phyloP scores from a whole-genome alignment of 2,888 invertebrate genomes.

The Drosophila antonietae region DNA sequence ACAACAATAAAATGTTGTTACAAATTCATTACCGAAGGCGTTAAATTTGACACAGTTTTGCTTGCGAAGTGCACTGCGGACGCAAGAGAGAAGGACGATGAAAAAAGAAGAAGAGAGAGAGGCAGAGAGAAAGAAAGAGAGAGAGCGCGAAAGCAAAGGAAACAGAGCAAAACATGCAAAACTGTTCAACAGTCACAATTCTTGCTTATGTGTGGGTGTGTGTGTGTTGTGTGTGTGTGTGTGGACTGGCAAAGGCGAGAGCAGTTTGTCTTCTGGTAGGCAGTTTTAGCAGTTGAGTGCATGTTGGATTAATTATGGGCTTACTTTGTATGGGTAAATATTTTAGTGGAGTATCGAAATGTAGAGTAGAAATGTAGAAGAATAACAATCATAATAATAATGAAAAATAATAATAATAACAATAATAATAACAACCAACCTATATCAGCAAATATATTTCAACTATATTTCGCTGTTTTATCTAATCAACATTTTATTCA shows the following conservation, averaged over 20 bases:
- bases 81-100: not conserved
- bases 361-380: no score
- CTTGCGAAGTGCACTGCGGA: conserved; percentile 55
- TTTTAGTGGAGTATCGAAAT: no score
- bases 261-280: conserved; percentile 24
- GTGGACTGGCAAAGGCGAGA: conserved; percentile 11
- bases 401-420: no score
- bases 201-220: conserved; percentile 12
- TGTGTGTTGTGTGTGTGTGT: conserved; percentile 1
- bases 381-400: no score
- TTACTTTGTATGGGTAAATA: not conserved
- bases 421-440: no score
- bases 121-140: not conserved
- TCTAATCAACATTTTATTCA: not conserved
- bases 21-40: conserved; percentile 81
- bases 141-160: conserved; percentile 29
- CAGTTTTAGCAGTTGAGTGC: conserved; percentile 19
- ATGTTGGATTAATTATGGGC: not conserved
- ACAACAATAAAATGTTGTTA: conserved; percentile 80
- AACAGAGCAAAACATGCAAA: conserved; percentile 56
- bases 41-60: conserved; percentile 80
- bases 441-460: no score
- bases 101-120: not conserved
- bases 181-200: conserved; percentile 45
- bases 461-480: no score